These are phyloP conservation scores for Drosophila paranaensis DNA, from an alignment of 2,888 invertebrate species.

Conservation along the genomic window DNA sequence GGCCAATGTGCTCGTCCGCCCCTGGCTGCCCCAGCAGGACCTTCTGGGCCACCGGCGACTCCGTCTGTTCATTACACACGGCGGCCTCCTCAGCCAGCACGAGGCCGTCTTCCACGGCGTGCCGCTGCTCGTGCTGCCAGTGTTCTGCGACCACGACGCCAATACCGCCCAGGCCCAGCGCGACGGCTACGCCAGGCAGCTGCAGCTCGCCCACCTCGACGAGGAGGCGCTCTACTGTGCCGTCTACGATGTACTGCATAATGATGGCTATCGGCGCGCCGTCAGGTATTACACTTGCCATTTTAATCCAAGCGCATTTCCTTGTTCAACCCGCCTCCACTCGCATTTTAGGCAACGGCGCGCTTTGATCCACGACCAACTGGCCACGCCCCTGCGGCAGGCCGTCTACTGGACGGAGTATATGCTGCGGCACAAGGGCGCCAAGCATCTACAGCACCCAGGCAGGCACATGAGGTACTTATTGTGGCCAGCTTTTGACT, in stretches of 20 bases:
- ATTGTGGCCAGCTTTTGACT: too few relatives aligned
- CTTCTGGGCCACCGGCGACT: conserved; percentile 89
- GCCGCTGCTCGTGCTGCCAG: conserved; percentile 90
- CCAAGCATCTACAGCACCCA: conserved; percentile 87
- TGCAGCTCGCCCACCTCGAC: conserved; percentile 88
- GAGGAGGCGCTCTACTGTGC: conserved; percentile 88
- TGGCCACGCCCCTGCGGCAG: conserved; percentile 89
- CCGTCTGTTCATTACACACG: conserved; percentile 91
- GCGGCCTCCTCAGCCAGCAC: conserved; percentile 91
- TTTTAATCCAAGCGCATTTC: conserved; percentile 23
- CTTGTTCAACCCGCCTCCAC: conserved; percentile 1
- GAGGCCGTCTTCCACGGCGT: conserved; percentile 92
- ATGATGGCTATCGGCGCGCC: conserved; percentile 88
- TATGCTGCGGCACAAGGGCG: conserved; percentile 90
- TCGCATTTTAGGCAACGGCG: conserved; percentile 26
- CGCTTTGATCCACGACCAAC: conserved; percentile 88
- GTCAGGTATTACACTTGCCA: conserved; percentile 85
- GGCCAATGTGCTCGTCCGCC: conserved; percentile 88
- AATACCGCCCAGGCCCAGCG: conserved; percentile 91
- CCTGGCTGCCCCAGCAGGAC: conserved; percentile 80
- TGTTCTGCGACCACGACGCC: conserved; percentile 92
- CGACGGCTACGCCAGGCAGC: conserved; percentile 90
- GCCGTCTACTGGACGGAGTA: conserved; percentile 94
- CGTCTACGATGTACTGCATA: conserved; percentile 88
- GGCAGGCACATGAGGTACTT: conserved; percentile 87